Base-by-base conservation (phyloP, 1,140 invertebrate genomes). In the Bombus ignitus region DNA sequence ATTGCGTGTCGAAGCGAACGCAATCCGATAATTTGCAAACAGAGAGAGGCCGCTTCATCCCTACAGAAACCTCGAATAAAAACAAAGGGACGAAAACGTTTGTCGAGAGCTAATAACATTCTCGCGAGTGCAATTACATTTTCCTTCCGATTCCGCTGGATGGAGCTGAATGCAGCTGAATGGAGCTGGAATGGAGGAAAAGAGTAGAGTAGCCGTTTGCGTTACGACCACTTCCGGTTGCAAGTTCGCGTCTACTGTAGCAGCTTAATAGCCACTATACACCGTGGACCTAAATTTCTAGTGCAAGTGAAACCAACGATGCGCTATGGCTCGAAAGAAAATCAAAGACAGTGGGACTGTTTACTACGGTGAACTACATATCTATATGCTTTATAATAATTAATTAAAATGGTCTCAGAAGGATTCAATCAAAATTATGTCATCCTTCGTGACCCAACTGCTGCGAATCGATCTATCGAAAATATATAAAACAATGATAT, bases 151-250 rank as follows among this genome's bases (percentile, higher is more conserved):
- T 44, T n/a, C 15, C 72, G 32, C 3, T 13, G 22, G 9, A 35
- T 25, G 72, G 4, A 32, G n/a, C 42, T n/a, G 28, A 53, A 22
- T 53, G 72, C 1, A 28, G 47, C 1, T 22, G 47, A 22, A 53
- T 53, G 18, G 18, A 53, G 47, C 47, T 53, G 47, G 1, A 53
- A 53, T 53, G 18, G 47, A 25, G 32, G 10, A 35, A 75, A 75
- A 53, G 18, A n/a, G 75, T 59, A 22, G 28, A 53, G 53, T 59
- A 87, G 78, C 81, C 72, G 81, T 65, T 77, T 74, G 66, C 32
- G 73, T 73, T 75, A 85, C 66, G 68, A 66, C 57, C 44, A 78
- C 37, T 82, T 59, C 47, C 66, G 68, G 44, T 25, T 53, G 62
- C 62, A 22, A 76, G 39, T 57, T 25, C 85, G 68, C 47, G 73